Conservation (phyloP, 2,113 vertebrate species). For the Albula glossodonta region DNA sequence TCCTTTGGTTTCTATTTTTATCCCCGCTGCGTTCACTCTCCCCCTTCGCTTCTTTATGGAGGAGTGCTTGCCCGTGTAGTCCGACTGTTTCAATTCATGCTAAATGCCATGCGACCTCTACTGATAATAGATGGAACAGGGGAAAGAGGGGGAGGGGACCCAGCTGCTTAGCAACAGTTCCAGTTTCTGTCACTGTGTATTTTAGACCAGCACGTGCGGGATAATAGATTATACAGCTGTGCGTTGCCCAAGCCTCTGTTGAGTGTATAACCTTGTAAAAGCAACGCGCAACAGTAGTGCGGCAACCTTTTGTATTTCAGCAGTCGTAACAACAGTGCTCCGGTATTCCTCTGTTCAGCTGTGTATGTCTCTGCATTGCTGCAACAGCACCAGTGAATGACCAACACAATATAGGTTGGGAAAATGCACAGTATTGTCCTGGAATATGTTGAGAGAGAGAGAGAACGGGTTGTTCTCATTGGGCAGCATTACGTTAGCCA, state of each 20-base stretch:
- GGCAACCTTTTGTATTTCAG: background rate
- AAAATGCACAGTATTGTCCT: conserved; percentile 17
- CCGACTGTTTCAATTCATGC: conserved; percentile 58
- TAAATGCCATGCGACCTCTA: conserved; percentile 74
- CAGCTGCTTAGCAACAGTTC: conserved; percentile 72
- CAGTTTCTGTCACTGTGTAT: conserved; percentile 72
- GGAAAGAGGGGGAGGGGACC: conserved; percentile 69
- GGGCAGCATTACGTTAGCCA: conserved; percentile 63
- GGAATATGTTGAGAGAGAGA: background rate
- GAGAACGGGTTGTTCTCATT: background rate
- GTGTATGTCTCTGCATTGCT: no score
- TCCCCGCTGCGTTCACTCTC: conserved; percentile 51
- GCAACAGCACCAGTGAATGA: background rate
- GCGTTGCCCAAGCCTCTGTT: conserved; percentile 57
- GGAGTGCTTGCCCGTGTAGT: conserved; percentile 64
- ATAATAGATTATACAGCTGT: conserved; percentile 54
- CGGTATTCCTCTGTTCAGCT: no score
- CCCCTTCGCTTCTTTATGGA: conserved; percentile 67
- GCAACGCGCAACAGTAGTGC: no score
- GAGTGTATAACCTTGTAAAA: conserved; percentile 36
- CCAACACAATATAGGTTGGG: conserved; percentile 5
- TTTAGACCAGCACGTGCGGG: conserved; percentile 66
- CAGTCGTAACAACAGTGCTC: background rate
- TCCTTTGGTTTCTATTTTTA: conserved; percentile 33
- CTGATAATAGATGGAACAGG: conserved; percentile 73